Conservation (phyloP, 2,888 invertebrate genomes). For the Melanostoma mellinum region DNA sequence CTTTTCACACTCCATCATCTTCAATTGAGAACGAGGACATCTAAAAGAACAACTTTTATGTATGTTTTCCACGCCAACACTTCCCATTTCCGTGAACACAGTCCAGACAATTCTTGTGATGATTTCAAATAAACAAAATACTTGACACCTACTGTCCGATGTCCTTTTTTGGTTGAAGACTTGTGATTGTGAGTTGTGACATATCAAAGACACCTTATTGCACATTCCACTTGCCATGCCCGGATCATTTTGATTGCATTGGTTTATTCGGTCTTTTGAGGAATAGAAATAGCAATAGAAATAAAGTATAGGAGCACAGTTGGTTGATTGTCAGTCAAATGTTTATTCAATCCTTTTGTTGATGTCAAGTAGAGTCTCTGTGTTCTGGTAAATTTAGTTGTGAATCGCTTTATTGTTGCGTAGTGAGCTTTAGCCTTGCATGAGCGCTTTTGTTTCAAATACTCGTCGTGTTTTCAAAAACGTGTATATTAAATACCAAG, state of each 20-base stretch:
- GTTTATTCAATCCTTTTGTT: conserved; percentile 43
- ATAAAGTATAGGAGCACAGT: conserved; percentile 1
- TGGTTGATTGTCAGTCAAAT: conserved; percentile 50
- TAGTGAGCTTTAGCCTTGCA: too few species aligned
- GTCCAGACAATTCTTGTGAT: conserved; percentile 32
- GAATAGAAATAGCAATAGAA: neutral
- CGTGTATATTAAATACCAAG: too few species aligned
- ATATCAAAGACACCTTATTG: conserved; percentile 66
- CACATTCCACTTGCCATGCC: conserved; percentile 35
- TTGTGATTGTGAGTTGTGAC: conserved; percentile 55
- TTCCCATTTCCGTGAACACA: neutral
- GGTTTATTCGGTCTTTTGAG: conserved; percentile 3
- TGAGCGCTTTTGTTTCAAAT: too few species aligned
- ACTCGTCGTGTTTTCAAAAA: too few species aligned
- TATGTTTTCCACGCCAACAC: neutral
- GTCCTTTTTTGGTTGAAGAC: conserved; percentile 52
- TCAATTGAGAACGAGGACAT: conserved; percentile 35
- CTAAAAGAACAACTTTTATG: conserved; percentile 24
- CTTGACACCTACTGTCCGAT: conserved; percentile 65
- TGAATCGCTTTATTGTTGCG: too few species aligned
- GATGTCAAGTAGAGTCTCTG: neutral
- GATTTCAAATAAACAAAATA: conserved; percentile 65
- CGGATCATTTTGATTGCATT: conserved; percentile 43
- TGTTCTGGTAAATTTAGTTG: too few species aligned
- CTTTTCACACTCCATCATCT: conserved; percentile 61